Evolutionary conservation across 2,797 vertebrate species (phyloP).

Genomic region (Triplophysa bombifrons): DNA sequence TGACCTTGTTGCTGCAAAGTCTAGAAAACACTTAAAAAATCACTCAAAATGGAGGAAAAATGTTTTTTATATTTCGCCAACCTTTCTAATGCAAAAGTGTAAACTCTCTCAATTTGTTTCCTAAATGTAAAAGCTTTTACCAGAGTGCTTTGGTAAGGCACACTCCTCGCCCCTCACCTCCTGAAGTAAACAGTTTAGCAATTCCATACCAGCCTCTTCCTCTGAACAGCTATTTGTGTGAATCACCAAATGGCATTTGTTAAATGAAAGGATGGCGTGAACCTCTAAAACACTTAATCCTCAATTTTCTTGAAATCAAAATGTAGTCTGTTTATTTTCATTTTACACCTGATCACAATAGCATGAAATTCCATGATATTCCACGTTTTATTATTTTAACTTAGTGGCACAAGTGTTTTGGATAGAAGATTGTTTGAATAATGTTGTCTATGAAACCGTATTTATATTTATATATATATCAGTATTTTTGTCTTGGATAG

Average conservation of each 20-base stretch:
- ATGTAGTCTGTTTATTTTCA: too few relatives aligned
- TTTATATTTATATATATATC: neutral
- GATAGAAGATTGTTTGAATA: slow-evolving; percentile 12
- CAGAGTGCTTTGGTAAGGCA: neutral
- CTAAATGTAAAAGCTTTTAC: slow-evolving; percentile 25
- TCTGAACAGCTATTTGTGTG: slow-evolving; percentile 24
- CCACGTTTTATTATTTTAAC: neutral
- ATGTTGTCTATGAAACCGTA: slow-evolving; percentile 7
- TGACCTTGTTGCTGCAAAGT: neutral
- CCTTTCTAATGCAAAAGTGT: neutral
- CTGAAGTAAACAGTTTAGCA: slow-evolving; percentile 23
- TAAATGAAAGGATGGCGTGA: neutral
- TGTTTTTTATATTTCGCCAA: neutral
- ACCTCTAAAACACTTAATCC: neutral
- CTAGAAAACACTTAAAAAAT: neutral
- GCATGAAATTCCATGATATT: too few relatives aligned
- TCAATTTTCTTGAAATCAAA: neutral
- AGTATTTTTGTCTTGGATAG: too few relatives aligned
- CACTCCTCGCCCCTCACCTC: neutral
- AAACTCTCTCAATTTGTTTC: neutral
- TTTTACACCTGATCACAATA: too few relatives aligned
- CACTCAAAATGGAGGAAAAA: neutral
- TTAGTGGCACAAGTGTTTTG: slow-evolving; percentile 7
- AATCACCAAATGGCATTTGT: slow-evolving; percentile 19
- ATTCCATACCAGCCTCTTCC: neutral